Conservation (phyloP, 1,140 invertebrate genomes). For the Brachionus rubens region DNA sequence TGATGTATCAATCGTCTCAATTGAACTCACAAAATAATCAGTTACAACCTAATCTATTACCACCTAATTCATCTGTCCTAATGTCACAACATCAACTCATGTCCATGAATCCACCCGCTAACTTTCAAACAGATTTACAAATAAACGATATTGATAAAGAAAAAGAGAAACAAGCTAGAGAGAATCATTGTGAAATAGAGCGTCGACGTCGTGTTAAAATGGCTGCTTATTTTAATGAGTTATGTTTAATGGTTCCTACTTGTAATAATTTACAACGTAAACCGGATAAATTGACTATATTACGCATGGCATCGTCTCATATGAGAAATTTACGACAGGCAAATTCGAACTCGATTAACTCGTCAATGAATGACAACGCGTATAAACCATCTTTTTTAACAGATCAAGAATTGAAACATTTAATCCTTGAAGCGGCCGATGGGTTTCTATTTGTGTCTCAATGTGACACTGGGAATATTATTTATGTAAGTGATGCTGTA, state of each 20-base stretch:
- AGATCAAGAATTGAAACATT: slow-evolving; percentile 96
- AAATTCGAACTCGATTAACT: neutral
- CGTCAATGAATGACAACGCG: neutral
- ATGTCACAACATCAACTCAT: neutral
- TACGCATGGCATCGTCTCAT: slow-evolving; percentile 97
- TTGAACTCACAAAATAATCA: neutral
- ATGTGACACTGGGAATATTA: slow-evolving; percentile 91
- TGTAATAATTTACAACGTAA: slow-evolving; percentile 93
- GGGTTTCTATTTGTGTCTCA: slow-evolving; percentile 98
- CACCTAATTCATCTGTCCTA: neutral
- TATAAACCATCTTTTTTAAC: slow-evolving; percentile 98
- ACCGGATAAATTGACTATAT: slow-evolving; percentile 97
- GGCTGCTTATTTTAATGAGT: slow-evolving; percentile 98
- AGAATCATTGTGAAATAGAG: slow-evolving; percentile 99
- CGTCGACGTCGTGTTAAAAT: slow-evolving; percentile 96
- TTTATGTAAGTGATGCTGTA: slow-evolving; percentile 97
- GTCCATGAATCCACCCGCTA: neutral
- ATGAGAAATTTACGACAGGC: slow-evolving; percentile 83
- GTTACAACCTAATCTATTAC: neutral
- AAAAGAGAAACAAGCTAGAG: slow-evolving; percentile 62
- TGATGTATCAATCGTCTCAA: slow-evolving; percentile 29
- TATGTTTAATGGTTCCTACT: slow-evolving; percentile 99
- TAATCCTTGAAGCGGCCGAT: slow-evolving; percentile 97
- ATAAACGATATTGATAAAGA: slow-evolving; percentile 44
- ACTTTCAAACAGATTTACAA: neutral